Base-by-base conservation (phyloP, 2,888 invertebrate genomes). In the Cheilosia scutellata region DNA sequence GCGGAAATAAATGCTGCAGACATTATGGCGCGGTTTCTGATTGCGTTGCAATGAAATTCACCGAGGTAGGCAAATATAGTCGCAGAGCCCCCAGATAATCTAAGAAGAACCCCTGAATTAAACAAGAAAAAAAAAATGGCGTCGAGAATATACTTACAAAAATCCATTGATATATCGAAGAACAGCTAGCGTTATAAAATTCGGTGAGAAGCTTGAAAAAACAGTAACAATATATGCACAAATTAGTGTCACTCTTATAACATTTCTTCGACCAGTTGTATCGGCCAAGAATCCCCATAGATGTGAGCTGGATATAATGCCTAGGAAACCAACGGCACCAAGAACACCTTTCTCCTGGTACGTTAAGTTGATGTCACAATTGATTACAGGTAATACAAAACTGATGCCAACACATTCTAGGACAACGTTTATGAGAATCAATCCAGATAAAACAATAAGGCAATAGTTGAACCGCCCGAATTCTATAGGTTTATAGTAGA, bases 241-340 rank as follows among this genome's bases (percentile, higher is more conserved):
- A 5, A 93, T 75, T 51, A 94, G 89, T 49, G 93, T 92, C 31
- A 93, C 90, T n/a, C 93, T 89, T 72, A 94, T 91, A 4, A 92
- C 91, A 25, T 90, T 92, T 86, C 92, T 92, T 53, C 94, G 89
- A 5, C 94, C 94, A 74, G 90, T 91, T 4, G 93, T 93, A 88
- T 94, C 94, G 0, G 94, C 94, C 55, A 94, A 88, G 88, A 93
- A 93, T 27, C 94, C 94, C 94, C 94, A 94, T 42, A 94, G 89
- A 89, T 94, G 93, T 1, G 94, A 94, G 70, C 93, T 93, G 3
- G 92, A 87, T 31, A 94, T 93, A 80, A 94, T 93, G 88, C 93
- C 93, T 25, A 92, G 88, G 87, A 93, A 92, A 9, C 91, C 90
- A 4, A 91, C 89, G 16, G 92, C 92, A 27, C 91, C 91, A 29